These are phyloP conservation scores for Drosophila testacea DNA, from an alignment of 2,888 invertebrate species.

Conservation along the genomic window DNA sequence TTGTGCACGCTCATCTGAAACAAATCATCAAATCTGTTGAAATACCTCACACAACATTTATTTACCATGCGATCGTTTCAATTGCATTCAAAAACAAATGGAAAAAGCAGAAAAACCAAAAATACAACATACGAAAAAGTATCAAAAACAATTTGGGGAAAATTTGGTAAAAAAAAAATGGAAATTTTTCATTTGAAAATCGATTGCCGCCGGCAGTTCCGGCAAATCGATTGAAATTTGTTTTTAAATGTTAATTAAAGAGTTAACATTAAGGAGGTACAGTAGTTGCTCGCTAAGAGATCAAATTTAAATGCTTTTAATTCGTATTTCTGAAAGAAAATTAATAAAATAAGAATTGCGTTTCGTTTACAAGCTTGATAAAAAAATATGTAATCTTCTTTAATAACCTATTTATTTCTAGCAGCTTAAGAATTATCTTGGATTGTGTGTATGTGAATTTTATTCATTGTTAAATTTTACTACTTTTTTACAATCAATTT, in stretches of 20 bases:
- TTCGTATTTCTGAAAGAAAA: too few relatives aligned
- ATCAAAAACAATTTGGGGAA: not conserved
- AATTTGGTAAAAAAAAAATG: not conserved
- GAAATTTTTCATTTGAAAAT: not conserved
- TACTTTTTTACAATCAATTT: too few relatives aligned
- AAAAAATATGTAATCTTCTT: too few relatives aligned
- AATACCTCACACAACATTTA: constrained; percentile 28
- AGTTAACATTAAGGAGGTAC: not conserved
- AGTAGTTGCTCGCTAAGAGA: not conserved
- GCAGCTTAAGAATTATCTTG: too few relatives aligned
- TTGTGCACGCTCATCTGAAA: not conserved
- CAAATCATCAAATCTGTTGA: constrained; percentile 13
- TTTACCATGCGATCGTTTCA: constrained; percentile 19
- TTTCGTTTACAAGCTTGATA: too few relatives aligned
- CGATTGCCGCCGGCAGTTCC: not conserved
- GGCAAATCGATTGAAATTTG: not conserved
- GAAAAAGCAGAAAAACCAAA: not conserved
- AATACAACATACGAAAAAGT: not conserved
- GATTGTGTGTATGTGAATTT: too few relatives aligned
- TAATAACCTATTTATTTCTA: too few relatives aligned
- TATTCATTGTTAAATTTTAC: too few relatives aligned
- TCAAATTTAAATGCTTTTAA: too few relatives aligned
- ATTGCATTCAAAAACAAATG: constrained; percentile 5
- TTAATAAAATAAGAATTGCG: too few relatives aligned
- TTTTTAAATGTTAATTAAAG: not conserved